phyloP scores from a whole-genome alignment of 2,888 invertebrate genomes.

The Synergus gifuensis region DNA sequence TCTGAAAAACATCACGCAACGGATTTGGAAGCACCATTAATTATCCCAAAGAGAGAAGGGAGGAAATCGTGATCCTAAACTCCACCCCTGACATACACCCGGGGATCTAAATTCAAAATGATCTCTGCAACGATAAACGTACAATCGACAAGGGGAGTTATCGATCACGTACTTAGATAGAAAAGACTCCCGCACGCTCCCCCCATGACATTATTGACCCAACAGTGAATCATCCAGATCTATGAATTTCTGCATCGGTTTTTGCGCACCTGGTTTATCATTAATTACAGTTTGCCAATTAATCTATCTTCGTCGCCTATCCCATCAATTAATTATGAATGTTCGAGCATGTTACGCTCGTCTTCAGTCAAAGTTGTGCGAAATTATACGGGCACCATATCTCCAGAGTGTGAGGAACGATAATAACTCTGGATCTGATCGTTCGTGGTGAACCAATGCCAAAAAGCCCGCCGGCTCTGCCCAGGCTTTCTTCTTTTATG shows the following conservation, averaged over 20 bases:
- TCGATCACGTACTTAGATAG: not conserved
- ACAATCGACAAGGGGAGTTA: not conserved
- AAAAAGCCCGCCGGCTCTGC: slow-evolving; percentile 2
- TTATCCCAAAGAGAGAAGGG: not conserved
- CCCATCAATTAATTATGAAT: not conserved
- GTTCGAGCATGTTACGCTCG: not conserved
- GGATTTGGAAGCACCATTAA: not conserved
- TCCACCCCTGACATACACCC: not conserved
- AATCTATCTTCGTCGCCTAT: slow-evolving; percentile 44
- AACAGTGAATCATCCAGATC: slow-evolving; percentile 50
- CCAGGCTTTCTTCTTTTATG: slow-evolving; percentile 24
- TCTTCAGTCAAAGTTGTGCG: slow-evolving; percentile 7
- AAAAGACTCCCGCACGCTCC: not conserved
- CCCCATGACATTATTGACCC: slow-evolving; percentile 47
- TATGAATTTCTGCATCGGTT: slow-evolving; percentile 47
- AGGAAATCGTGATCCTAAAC: not conserved
- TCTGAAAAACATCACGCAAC: not conserved
- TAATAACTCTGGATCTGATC: not conserved
- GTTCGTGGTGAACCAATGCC: not conserved
- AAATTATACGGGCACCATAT: slow-evolving; percentile 43
- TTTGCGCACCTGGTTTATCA: slow-evolving; percentile 43
- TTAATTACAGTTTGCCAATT: slow-evolving; percentile 54
- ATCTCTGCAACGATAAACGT: not conserved
- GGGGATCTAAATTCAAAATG: not conserved
- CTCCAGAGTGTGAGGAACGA: not conserved